phyloP scores from a whole-genome alignment of 2,113 vertebrate genomes.

The Pithys albifrons region DNA sequence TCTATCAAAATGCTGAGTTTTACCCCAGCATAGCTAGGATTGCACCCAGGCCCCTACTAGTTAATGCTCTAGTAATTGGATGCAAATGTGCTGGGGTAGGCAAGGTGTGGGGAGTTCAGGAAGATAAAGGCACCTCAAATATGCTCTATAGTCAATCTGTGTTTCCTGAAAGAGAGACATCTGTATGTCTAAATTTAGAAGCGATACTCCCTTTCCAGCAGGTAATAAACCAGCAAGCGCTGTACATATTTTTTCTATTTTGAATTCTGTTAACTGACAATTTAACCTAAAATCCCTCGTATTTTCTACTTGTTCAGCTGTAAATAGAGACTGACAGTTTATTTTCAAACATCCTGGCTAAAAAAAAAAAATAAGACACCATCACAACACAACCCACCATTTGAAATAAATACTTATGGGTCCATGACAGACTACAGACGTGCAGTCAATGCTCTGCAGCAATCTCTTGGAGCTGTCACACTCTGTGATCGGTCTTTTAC shows the following conservation, averaged over 20 bases:
- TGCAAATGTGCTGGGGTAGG: neutral
- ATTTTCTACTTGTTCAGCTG: constrained; percentile 76
- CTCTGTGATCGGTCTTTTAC: constrained; percentile 88
- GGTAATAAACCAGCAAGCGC: constrained; percentile 62
- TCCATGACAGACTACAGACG: constrained; percentile 87
- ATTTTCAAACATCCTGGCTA: constrained; percentile 72
- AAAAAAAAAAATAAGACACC: neutral
- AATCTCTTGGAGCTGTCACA: constrained; percentile 94
- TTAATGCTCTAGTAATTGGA: neutral
- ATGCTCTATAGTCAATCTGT: neutral
- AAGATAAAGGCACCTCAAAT: constrained; percentile 15
- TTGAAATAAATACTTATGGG: constrained; percentile 95
- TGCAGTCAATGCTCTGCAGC: constrained; percentile 79
- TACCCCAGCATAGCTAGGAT: neutral
- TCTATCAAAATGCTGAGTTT: neutral
- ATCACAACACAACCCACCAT: constrained; percentile 26
- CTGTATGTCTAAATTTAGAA: constrained; percentile 53
- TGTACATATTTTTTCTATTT: constrained; percentile 75
- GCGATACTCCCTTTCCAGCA: constrained; percentile 43
- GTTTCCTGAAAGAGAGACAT: constrained; percentile 30
- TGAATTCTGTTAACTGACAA: constrained; percentile 83
- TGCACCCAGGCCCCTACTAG: neutral
- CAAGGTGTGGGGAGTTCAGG: neutral
- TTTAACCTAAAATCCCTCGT: constrained; percentile 82
- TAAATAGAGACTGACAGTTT: constrained; percentile 88